Conservation (phyloP, 37 sponge, comb jelly and placozoan genomes). For the Bolinopsis microptera region DNA sequence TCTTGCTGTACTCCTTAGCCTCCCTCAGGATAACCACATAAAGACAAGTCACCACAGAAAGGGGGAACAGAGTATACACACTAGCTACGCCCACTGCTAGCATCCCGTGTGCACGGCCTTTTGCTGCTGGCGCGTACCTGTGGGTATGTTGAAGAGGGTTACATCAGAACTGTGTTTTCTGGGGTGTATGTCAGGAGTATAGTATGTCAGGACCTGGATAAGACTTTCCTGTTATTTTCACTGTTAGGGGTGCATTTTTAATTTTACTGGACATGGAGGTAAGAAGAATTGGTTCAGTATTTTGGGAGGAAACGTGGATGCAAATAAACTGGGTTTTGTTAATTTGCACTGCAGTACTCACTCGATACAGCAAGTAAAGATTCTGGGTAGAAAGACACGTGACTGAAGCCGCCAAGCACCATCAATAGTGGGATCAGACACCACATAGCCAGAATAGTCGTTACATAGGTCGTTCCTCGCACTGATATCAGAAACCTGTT, state of each 20-base stretch:
- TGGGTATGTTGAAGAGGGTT: too few species aligned
- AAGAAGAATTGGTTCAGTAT: too few species aligned
- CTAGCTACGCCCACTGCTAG: neutral
- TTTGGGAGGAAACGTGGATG: too few species aligned
- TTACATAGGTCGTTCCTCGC: neutral
- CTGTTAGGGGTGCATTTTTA: too few species aligned
- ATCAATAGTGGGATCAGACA: neutral
- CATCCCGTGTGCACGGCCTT: neutral
- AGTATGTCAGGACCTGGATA: too few species aligned
- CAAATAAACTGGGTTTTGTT: too few species aligned
- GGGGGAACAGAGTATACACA: neutral
- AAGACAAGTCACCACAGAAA: neutral
- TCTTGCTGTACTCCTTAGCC: neutral
- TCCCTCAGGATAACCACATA: constrained; percentile 25
- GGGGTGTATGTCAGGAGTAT: neutral
- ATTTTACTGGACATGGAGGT: too few species aligned
- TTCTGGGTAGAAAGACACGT: neutral
- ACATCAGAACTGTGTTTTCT: neutral
- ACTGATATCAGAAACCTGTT: neutral
- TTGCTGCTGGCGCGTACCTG: neutral
- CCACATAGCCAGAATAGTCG: neutral
- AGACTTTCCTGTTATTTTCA: too few species aligned
- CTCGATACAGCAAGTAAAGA: neutral
- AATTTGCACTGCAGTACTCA: too few species aligned
- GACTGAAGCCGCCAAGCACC: neutral